phyloP scores from a whole-genome alignment of 1,140 invertebrate genomes.

The Mamestra configurata region DNA sequence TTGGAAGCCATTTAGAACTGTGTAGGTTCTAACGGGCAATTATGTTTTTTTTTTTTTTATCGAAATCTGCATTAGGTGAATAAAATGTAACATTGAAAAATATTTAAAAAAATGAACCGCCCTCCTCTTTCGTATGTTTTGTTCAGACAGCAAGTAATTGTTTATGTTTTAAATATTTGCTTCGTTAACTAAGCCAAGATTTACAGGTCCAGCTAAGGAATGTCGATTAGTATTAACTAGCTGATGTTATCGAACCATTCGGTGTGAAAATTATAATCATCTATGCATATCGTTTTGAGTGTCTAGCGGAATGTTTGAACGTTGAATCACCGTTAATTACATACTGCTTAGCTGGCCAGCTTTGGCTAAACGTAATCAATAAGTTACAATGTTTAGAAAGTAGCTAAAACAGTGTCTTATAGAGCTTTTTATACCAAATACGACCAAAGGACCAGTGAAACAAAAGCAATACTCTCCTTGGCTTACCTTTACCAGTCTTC shows the following conservation, averaged over 20 bases:
- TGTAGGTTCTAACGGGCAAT: background rate
- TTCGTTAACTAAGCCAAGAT: background rate
- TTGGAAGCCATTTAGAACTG: background rate
- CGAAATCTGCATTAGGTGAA: too few relatives aligned
- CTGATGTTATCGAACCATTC: background rate
- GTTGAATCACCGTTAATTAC: conserved; percentile 8
- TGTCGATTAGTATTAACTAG: background rate
- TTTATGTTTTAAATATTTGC: too few relatives aligned
- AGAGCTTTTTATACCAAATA: background rate
- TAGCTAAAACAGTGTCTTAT: background rate
- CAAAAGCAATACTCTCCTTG: too few relatives aligned
- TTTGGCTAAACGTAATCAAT: background rate
- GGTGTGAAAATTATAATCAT: background rate
- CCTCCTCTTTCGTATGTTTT: too few relatives aligned
- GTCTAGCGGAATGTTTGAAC: background rate
- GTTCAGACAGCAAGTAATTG: too few relatives aligned
- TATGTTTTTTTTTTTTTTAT: too few relatives aligned
- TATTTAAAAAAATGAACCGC: too few relatives aligned
- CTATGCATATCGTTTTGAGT: background rate
- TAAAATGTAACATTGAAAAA: too few relatives aligned
- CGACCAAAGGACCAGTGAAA: too few relatives aligned
- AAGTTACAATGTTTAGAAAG: background rate
- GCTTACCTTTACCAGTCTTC: too few relatives aligned
- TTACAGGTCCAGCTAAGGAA: background rate
- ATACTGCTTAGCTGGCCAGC: background rate